Base-by-base conservation (phyloP, 2,888 invertebrate species). In the Athalia cordata region DNA sequence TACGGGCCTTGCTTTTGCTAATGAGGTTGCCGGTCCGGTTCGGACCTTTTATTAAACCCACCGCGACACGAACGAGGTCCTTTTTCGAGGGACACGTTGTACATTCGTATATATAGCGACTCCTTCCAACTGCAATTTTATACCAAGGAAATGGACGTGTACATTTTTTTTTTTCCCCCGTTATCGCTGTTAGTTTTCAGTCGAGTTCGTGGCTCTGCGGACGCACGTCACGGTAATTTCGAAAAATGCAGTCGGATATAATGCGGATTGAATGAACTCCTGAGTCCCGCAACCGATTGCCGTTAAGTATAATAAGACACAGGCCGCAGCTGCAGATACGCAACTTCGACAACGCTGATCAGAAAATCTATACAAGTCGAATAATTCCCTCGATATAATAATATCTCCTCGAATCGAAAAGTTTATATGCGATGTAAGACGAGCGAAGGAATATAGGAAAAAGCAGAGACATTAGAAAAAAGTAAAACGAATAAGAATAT, bases 11-110 rank as follows among this genome's bases (percentile, higher is more conserved):
- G 29, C 49, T 75, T 64, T 64, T 6, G 75, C 50, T 75, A 80
- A 80, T 74, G 78, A 80, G 80, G 79, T 70, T 82, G 77, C 78
- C 74, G 66, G 77, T 81, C 79, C 79, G 79, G 80, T 79, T 81
- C 68, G 67, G 55, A 43, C 66, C 76, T 78, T 72, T 78, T 66
- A 64, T 55, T 65, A 76, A 49, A n/a, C n/a, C n/a, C n/a, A n/a
- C n/a, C n/a, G 29, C 29, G 2, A 29, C 29, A 29, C 29, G 29
- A 29, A 1, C 29, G 50, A 64, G 47, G 50, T 50, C 62, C 62
- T 75, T 64, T 64, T 62, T 45, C 72, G 57, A 13, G 13, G 57
- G 7, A 29, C 29, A 72, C 72, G 72, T 72, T 47, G 59, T 72
- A 72, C 72, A 59, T 43, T 9, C 13, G 43, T 43, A n/a, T n/a